Base-by-base conservation (phyloP, 1,140 invertebrate genomes). In the Solen grandis region DNA sequence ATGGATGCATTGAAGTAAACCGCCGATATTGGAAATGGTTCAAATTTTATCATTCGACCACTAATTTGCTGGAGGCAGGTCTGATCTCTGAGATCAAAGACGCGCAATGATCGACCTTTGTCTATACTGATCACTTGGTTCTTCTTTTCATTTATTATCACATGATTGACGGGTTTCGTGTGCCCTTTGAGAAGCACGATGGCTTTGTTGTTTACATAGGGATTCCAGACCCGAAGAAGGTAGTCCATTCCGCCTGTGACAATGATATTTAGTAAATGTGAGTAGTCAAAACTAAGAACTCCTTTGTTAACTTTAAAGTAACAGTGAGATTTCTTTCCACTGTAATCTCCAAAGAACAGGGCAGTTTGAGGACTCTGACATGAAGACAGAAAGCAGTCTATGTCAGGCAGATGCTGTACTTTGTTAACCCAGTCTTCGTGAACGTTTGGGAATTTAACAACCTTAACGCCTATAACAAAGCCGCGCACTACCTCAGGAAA, bases 211-310 rank as follows among this genome's bases (percentile, higher is more conserved):
- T 95, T 93, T n/a, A 95, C 94, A 87, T 95, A 96, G 0, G 95
- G 94, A 88, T 95, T 95, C 95, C 95, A 96, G 22, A 96, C 89
- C 14, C 95, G 93, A 0, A 96, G 93, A 52, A 94, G 88, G 84
- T 94, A 94, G 88, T 96, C 96, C 4, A 94, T 94, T 19, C 96
- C 95, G 3, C 96, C 96, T 2, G 95, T 90, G 0, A 86, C 87
- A 29, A 90, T 85, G n/a, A 90, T 83, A 50, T 88, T 89, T 19
- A 84, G 79, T 29, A 65, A 31, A 0, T 81, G 66, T 33, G 85
- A 88, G 52, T 89, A 90, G 68, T 89, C 88, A 76, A 90, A 89
- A 19, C 84, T 82, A 16, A 87, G 70, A 13, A 90, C 54, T 1
- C 89, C 89, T 80, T 88, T 89, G 27, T 78, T 83, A 5, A 87